Evolutionary conservation across 1,140 invertebrate species (phyloP), one percentile per base, ranked within the genome.

Genomic region (Chironomus striatipennis): DNA sequence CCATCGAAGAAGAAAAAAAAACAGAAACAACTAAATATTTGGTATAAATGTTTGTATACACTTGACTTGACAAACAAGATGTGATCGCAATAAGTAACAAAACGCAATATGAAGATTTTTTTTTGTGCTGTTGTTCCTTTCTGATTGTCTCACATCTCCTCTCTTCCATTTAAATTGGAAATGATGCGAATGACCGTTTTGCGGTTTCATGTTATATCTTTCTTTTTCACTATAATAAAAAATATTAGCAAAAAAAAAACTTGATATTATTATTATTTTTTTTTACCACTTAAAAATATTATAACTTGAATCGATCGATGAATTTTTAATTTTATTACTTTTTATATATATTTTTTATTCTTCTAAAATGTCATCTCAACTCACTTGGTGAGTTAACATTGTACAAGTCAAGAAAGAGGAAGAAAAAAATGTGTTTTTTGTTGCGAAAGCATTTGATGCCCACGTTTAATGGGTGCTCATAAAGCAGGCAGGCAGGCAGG

Each of bases 11-110:
- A 34, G n/a, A n/a, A 34, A 34, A 34, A 34, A 34, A 34, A 5
- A 34, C 5, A 34, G n/a, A n/a, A n/a, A n/a, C n/a, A n/a, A n/a
- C n/a, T n/a, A n/a, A n/a, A n/a, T n/a, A n/a, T n/a, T n/a, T n/a
- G 1, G 24, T 34, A 34, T 34, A 34, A 2, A 34, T 34, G 24
- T 34, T 34, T 34, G 12, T 15, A 57, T 57, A 57, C 47, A 57
- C 47, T 57, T 57, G n/a, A n/a, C n/a, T n/a, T n/a, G 47, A 57
- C 47, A 57, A 57, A 57, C 47, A 57, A 57, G 47, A 57, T 57
- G 47, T 57, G 47, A 57, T 57, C 47, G 47, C 47, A 57, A 57
- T 57, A 57, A 57, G 4, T n/a, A 57, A 57, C 24, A 34, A 34
- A 34, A 34, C 24, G 24, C 24, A 34, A n/a, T n/a, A n/a, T n/a